Evolutionary conservation across 2,113 vertebrate genomes (phyloP), one percentile per base, ranked within the genome.

Genomic region (Xiphorhynchus elegans): DNA sequence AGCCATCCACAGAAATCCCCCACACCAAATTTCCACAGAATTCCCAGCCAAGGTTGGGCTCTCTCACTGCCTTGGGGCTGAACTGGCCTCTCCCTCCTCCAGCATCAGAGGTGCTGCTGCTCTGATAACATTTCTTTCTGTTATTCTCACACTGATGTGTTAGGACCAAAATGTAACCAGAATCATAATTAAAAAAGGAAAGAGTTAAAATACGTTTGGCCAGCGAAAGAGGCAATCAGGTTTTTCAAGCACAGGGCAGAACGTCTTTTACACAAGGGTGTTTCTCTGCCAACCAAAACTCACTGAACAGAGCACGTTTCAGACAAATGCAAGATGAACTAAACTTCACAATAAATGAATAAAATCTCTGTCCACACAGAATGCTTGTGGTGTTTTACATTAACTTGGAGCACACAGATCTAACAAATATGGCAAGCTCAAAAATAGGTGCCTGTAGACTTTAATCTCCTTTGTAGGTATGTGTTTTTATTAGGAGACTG

Each of bases 261-360:
- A 37, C 2, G 7, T 4, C 12, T 75, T 73, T 44, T 3, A 40
- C 7, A 19, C 1, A 0, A 24, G 17, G 55, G 15, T 3, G 8
- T 37, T 78, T 69, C 40, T 47, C 37, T 10, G 18, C 18, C 14
- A 25, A 74, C 58, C 5, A 42, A 35, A 66, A 67, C 42, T 2
- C 67, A 53, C 59, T 3, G 3, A 52, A 14, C n/a, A 72, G 23
- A 59, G 18, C 21, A 42, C 0, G 0, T 5, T 59, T 5, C 78
- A 79, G 44, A 49, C 11, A 79, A 80, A 85, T 20, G 8, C 37
- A 47, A 62, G 31, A 66, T 29, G 47, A 95, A 46, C 70, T 21
- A 13, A 68, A 52, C 19, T 31, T 87, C 85, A 79, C 39, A n/a
- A 20, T 5, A 64, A 3, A 16, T 21, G 40, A 78, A 82, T 68